Base-by-base conservation (phyloP, 2,797 vertebrate species). In the Gallinago stenura region DNA sequence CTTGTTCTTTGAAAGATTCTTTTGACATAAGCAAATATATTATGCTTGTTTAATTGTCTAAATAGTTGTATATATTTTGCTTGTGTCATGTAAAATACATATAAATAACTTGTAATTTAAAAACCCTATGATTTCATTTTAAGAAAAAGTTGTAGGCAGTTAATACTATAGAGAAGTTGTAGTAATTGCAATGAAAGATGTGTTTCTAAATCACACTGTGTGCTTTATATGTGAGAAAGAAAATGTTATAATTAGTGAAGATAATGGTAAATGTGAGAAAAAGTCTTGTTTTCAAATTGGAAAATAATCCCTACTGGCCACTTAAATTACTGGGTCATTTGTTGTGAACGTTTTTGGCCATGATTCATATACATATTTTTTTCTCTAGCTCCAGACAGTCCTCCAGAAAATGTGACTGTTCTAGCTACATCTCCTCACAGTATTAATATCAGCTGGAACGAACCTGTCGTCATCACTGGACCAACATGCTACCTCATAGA, bases 401-500 rank as follows among this genome's bases (percentile, higher is more conserved):
- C 99, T 92, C 99, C 99, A 73, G 98, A 98, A 97, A 94, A 98
- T 84, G 97, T 99, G 56, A 97, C 93, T 22, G 98, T 98, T 68
- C 94, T 97, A 68, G 96, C 98, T 90, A 98, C 98, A 48, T 99
- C 98, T 69, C 98, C 98, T 87, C 98, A 97, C 71, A 98, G 98
- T 86, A 97, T 99, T 95, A 98, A 94, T 91, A 98, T 99, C 91
- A 97, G 92, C 71, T 99, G 99, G 99, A 97, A 92, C 13, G 97
- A 98, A 87, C 99, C 99, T 69, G 94, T 91, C 72, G 58, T 99
- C 95, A 98, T 99, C 72, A 99, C 99, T 5, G 99, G 99, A 87
- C 99, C 99, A 43, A 99, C 98, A 1, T 99, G 98, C 56, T 99
- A 99, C 96, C 98, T 99, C 87, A 98, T 99, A 89, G 98, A 99